Base-by-base conservation (phyloP, 1,140 invertebrate genomes). In the Papilio helenus region DNA sequence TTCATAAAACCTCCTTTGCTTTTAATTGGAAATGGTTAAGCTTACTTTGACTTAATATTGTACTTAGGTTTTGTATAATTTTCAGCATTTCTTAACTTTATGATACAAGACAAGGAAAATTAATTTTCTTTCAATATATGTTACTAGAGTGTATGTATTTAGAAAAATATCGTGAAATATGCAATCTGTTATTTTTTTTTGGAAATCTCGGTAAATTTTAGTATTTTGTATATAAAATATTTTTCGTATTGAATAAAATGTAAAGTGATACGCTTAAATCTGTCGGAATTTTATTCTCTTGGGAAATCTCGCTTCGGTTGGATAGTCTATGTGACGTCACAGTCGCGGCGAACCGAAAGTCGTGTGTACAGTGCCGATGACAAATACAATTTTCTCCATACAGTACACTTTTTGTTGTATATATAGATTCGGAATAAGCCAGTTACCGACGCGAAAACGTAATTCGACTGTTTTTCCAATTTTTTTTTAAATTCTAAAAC, bases 191-290 rank as follows among this genome's bases (percentile, higher is more conserved):
- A 0, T 39, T 39, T 39, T 39, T 39, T 39, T 39, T 39, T 39
- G 34, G 1, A 39, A 8, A 8, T 39, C 34, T 8, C 7, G 7
- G 7, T 39, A 68, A 3, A 68, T 68, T 34, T 68, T 4, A 65
- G 34, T 65, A 14, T 29, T 65, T 29, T 68, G 26, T 34, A 16
- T 29, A 16, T 34, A 14, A 14, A 65, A 65, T 65, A 65, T 26
- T 68, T 65, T 4, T 61, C 58, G 2, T 68, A 68, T 68, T 68
- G 61, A 68, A 34, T 68, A 34, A 68, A 34, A 68, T 68, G 10
- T 26, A 68, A 68, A 68, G 61, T 68, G 61, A 68, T 29, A 68
- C 61, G 26, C 26, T 68, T 68, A 68, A 68, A 68, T 68, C 26
- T 29, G 26, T 68, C 23, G 26, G 14, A 29, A 26, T 68, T 68